Conservation (phyloP, 2,888 invertebrate genomes). For the Catocala sponsa region DNA sequence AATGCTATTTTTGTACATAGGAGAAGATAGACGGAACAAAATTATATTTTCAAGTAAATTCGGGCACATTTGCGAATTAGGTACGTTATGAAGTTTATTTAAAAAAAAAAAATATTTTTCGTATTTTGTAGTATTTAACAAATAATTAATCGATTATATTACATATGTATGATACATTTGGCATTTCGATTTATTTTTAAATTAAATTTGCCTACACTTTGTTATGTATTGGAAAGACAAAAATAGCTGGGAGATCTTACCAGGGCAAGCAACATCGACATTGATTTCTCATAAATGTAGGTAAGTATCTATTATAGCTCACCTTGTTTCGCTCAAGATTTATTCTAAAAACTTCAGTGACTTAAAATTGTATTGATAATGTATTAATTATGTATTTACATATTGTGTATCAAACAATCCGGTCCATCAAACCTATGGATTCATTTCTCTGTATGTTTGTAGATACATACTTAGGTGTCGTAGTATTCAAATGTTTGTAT, state of each 20-base stretch:
- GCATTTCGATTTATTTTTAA: no score
- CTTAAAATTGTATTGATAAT: slow-evolving; percentile 19
- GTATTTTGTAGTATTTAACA: no score
- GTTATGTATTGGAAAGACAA: not conserved
- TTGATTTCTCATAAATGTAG: slow-evolving; percentile 1
- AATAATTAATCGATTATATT: no score
- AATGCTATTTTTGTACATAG: slow-evolving; percentile 53
- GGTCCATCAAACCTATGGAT: slow-evolving; percentile 32
- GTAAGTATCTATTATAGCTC: slow-evolving; percentile 6
- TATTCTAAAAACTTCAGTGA: slow-evolving; percentile 27
- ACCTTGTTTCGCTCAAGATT: slow-evolving; percentile 32
- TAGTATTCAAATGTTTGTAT: slow-evolving; percentile 48
- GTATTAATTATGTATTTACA: slow-evolving; percentile 22
- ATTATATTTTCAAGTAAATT: slow-evolving; percentile 41
- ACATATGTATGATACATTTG: no score
- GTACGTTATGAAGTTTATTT: slow-evolving; percentile 4
- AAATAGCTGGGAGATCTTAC: not conserved
- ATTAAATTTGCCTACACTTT: no score
- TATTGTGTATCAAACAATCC: slow-evolving; percentile 21
- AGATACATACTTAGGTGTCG: slow-evolving; percentile 38
- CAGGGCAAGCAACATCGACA: not conserved
- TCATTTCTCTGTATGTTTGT: slow-evolving; percentile 38
- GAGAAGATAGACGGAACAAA: slow-evolving; percentile 32
- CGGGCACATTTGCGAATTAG: slow-evolving; percentile 18
- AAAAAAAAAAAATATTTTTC: no score